Percentiles rank a stretch among this genome's conserved stretches.
These are phyloP conservation scores for Dissostichus mawsoni DNA, from an alignment of 2,113 vertebrate species.

Conservation along the genomic window DNA sequence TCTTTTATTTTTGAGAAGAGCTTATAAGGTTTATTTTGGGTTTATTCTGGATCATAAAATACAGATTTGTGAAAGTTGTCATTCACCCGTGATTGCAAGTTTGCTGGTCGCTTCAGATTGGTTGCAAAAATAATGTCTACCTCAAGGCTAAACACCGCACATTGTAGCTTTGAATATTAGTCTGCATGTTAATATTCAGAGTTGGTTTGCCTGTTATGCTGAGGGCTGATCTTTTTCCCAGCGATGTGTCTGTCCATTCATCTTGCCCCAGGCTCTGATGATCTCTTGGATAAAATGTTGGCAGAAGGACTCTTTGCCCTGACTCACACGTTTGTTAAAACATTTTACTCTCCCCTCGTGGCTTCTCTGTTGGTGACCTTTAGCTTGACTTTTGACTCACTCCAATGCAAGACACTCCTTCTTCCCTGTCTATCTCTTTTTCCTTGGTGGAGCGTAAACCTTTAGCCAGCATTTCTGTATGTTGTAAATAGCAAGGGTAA, in stretches of 20 bases:
- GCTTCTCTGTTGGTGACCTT: not conserved
- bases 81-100: not conserved
- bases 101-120: not conserved
- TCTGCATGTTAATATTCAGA: not conserved
- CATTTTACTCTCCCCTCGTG: not conserved
- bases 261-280: not conserved
- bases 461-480: not conserved
- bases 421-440: not conserved
- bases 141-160: not conserved
- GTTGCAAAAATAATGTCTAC: not conserved
- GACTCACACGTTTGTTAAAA: not conserved
- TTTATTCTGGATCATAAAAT: not conserved
- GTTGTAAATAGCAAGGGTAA: not conserved
- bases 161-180: conserved; percentile 1
- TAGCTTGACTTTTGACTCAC: conserved; percentile 20
- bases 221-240: not conserved
- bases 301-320: not conserved
- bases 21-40: not conserved
- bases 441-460: not conserved
- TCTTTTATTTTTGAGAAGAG: not conserved
- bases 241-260: not conserved
- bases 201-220: not conserved
- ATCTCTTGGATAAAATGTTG: conserved; percentile 1
- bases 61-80: not conserved
- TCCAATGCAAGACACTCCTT: conserved; percentile 2